Conservation (phyloP, 2,888 invertebrate genomes). For the Panzeria rudis region DNA sequence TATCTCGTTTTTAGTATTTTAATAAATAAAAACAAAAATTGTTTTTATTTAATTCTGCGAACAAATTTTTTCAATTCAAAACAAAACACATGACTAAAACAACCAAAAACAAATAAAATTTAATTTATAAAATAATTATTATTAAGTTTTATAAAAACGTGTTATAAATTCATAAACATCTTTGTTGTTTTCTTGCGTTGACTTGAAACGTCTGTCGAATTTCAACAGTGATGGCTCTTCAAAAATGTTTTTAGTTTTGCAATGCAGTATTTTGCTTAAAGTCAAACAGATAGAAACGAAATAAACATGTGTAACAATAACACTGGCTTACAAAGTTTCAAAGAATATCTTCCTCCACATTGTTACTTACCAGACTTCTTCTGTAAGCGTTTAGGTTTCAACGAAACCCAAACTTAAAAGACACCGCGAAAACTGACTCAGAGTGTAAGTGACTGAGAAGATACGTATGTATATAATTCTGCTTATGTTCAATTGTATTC, state of each 20-base stretch:
- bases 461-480: too few species aligned
- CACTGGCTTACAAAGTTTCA: neutral
- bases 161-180: conserved; percentile 41
- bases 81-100: conserved; percentile 14
- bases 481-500: too few species aligned
- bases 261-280: conserved; percentile 10
- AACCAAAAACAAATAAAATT: conserved; percentile 4
- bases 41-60: neutral
- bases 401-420: too few species aligned
- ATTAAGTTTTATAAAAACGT: conserved; percentile 27
- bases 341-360: neutral
- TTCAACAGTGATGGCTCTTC: neutral
- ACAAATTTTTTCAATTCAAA: conserved; percentile 6
- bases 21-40: neutral
- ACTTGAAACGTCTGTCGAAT: neutral
- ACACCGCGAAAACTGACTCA: too few species aligned
- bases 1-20: neutral
- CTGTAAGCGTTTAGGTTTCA: too few species aligned
- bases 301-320: conserved; percentile 13
- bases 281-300: neutral
- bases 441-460: too few species aligned
- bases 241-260: conserved; percentile 27
- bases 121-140: conserved; percentile 17
- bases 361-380: too few species aligned
- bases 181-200: conserved; percentile 10